Percentiles rank a stretch among this genome's conserved stretches.
Evolutionary conservation across 2,113 vertebrate species (phyloP).

Genomic region (Chaetorhynchus papuensis): DNA sequence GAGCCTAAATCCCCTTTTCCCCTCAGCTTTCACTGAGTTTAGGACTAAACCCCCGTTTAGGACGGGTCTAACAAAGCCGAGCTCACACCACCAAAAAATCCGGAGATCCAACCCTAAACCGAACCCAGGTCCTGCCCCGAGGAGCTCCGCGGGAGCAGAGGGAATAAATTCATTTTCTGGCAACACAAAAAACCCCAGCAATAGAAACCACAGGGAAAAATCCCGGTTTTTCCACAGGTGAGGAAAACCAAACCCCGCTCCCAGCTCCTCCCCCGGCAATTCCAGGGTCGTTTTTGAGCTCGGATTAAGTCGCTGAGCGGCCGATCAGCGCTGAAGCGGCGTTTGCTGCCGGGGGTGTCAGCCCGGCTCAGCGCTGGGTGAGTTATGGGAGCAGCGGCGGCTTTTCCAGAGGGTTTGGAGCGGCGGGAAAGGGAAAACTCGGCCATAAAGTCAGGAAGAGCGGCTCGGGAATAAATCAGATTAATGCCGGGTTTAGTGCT

Average conservation of each 20-base stretch:
- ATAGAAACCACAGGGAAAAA: background rate
- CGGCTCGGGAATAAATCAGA: slow-evolving; percentile 51
- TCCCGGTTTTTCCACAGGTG: background rate
- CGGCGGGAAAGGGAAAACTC: slow-evolving; percentile 50
- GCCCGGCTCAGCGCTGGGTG: background rate
- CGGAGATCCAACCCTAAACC: background rate
- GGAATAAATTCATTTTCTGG: background rate
- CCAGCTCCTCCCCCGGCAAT: background rate
- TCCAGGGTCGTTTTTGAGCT: background rate
- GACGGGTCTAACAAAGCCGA: background rate
- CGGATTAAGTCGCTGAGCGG: background rate
- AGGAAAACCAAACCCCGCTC: background rate
- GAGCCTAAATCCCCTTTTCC: background rate
- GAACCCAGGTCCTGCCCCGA: background rate
- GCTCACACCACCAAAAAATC: too few species aligned
- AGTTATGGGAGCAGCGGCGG: background rate
- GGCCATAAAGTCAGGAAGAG: slow-evolving; percentile 35
- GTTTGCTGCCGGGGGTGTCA: slow-evolving; percentile 6
- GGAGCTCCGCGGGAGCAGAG: background rate
- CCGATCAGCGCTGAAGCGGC: background rate
- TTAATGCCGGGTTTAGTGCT: slow-evolving; percentile 46
- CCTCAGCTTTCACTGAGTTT: background rate
- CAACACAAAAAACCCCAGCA: background rate
- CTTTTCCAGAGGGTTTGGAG: background rate
- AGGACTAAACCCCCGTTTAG: too few species aligned